These are phyloP conservation scores for Drosophila pallidifrons DNA, from an alignment of 1,140 invertebrate genomes.

Conservation along the genomic window DNA sequence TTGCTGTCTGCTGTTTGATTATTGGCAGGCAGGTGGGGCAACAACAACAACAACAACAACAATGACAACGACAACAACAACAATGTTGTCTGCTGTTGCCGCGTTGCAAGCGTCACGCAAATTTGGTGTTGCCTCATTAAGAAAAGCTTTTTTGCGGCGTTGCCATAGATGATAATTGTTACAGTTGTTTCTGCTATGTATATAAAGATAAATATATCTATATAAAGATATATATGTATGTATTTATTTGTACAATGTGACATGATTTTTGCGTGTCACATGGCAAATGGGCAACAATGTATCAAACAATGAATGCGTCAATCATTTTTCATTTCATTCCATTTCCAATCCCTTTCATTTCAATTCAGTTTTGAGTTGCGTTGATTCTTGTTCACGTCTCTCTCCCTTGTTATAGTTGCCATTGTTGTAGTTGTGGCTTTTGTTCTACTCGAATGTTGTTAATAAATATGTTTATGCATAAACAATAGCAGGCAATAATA, in stretches of 20 bases:
- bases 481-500: constrained; percentile 42
- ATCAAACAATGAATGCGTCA: constrained; percentile 74
- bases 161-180: constrained; percentile 60
- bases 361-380: constrained; percentile 25
- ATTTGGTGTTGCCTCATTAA: constrained; percentile 79
- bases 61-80: constrained; percentile 45
- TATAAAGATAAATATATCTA: not conserved
- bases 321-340: constrained; percentile 50
- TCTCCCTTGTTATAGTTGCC: not conserved
- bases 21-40: constrained; percentile 39
- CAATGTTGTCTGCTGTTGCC: constrained; percentile 39
- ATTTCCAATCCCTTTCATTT: constrained; percentile 7
- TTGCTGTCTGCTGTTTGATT: constrained; percentile 55
- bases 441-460: constrained; percentile 38
- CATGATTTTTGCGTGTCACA: constrained; percentile 76
- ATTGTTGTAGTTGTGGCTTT: constrained; percentile 4
- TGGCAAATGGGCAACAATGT: constrained; percentile 72
- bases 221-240: not conserved
- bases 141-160: constrained; percentile 49
- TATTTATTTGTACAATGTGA: constrained; percentile 31
- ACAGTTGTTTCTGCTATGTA: constrained; percentile 30
- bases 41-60: constrained; percentile 36
- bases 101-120: constrained; percentile 64
- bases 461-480: constrained; percentile 58
- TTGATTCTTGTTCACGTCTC: constrained; percentile 18